Base-by-base conservation (phyloP, 2,113 vertebrate species). In the Castor canadensis region DNA sequence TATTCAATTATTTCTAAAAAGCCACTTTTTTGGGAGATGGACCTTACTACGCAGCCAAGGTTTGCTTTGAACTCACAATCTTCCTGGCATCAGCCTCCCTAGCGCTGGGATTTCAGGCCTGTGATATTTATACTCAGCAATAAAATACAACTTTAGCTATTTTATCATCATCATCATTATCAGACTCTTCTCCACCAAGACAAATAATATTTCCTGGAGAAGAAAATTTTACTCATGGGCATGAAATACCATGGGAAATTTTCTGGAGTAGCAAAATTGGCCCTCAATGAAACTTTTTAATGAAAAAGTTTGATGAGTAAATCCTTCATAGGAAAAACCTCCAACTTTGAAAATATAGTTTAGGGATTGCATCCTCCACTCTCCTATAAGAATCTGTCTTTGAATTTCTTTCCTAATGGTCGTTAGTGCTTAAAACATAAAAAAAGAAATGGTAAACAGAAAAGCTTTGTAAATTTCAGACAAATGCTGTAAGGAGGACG, bases 371-470 rank as follows among this genome's bases (percentile, higher is more conserved):
- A 24, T 22, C 26, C 0, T 19, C 7, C 77, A 92, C 91, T 95
- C 6, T 72, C 67, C 35, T 75, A 93, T 47, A 89, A 72, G 24
- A 8, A 17, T 95, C 6, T 67, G 6, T 0, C 7, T 85, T 94
- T 94, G 77, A 64, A 22, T 89, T 92, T 94, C 69, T 87, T 96
- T 85, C 54, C n/a, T 73, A 92, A 85, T 56, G 52, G 58, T 83
- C 10, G 20, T 93, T 96, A 94, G 60, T 88, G 26, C 6, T 97
- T 96, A 62, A n/a, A 95, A 97, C 66, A 54, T 54, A 54, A 40
- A 91, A 32, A 95, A 81, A 93, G 30, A 84, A 93, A 96, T 87
- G 40, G 17, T 71, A 94, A 89, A 62, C 4, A 24, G 6, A 54
- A 58, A 66, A 93, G 80, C 17, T 67, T 85, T 85, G 38, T 82